phyloP scores from a whole-genome alignment of 2,113 vertebrate species.

The Struthio camelus region DNA sequence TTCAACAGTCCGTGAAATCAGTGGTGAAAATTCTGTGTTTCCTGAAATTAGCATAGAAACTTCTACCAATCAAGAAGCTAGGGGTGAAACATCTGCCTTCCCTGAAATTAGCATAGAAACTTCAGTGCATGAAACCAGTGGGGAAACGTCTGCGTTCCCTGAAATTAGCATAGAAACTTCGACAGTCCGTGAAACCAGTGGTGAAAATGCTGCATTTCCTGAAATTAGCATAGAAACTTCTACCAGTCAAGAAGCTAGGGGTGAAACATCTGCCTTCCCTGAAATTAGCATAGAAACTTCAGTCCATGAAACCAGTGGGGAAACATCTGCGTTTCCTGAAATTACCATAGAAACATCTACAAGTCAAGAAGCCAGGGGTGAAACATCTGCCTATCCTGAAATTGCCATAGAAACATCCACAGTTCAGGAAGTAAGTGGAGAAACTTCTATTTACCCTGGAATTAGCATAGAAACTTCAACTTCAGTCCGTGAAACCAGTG shows the following conservation, averaged over 20 bases:
- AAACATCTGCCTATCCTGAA: slow-evolving; percentile 66
- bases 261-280: slow-evolving; percentile 56
- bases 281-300: slow-evolving; percentile 40
- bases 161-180: slow-evolving; percentile 73
- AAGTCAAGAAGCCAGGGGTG: slow-evolving; percentile 63
- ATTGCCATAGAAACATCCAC: slow-evolving; percentile 41
- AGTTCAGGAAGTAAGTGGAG: slow-evolving; percentile 28
- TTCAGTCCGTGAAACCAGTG: not conserved
- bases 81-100: slow-evolving; percentile 31
- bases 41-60: slow-evolving; percentile 62
- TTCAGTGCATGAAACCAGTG: slow-evolving; percentile 55
- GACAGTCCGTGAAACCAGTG: slow-evolving; percentile 40
- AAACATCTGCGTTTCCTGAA: not conserved
- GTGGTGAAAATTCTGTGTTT: slow-evolving; percentile 62
- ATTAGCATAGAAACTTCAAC: slow-evolving; percentile 45
- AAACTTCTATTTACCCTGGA: slow-evolving; percentile 35
- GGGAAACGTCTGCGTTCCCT: slow-evolving; percentile 16
- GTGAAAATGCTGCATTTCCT: slow-evolving; percentile 31
- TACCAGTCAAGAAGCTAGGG: not conserved
- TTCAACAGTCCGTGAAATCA: not conserved
- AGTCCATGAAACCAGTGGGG: slow-evolving; percentile 29
- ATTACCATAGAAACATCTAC: slow-evolving; percentile 43
- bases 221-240: slow-evolving; percentile 23
- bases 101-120: slow-evolving; percentile 72
- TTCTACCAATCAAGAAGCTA: not conserved